Evolutionary conservation across 1,140 invertebrate species (phyloP).

Genomic region (Halictus rubicundus): DNA sequence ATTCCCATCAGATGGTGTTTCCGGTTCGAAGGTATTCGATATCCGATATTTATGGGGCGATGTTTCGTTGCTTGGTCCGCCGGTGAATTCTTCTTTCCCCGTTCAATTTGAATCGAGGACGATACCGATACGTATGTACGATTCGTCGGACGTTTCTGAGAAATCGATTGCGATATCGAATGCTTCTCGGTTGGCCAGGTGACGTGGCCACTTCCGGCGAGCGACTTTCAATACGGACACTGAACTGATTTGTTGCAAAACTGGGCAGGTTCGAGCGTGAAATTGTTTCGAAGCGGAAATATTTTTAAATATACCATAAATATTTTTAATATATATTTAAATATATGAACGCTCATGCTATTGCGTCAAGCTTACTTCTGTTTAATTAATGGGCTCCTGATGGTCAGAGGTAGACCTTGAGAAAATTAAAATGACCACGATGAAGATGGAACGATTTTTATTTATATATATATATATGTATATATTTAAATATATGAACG

Average conservation of each 20-base stretch:
- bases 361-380: no score
- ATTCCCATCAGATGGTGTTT: conserved; percentile 15
- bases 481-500: no score
- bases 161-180: conserved; percentile 37
- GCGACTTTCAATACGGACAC: background rate
- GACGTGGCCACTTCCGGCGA: background rate
- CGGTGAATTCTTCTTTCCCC: conserved; percentile 1
- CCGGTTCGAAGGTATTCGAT: conserved; percentile 28
- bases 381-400: no score
- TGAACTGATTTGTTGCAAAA: background rate
- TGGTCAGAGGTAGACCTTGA: no score
- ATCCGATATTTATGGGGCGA: conserved; percentile 42
- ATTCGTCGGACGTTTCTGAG: conserved; percentile 19
- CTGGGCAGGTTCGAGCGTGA: no score
- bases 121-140: conserved; percentile 26
- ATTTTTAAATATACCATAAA: no score
- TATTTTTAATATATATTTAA: no score
- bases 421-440: no score
- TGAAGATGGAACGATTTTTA: no score
- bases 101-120: conserved; percentile 13
- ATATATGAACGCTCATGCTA: no score
- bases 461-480: no score
- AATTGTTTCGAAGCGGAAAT: no score
- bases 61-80: conserved; percentile 17
- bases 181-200: background rate